Evolutionary conservation across 2,888 invertebrate genomes (phyloP).

Genomic region (Heteromurus nitidus): DNA sequence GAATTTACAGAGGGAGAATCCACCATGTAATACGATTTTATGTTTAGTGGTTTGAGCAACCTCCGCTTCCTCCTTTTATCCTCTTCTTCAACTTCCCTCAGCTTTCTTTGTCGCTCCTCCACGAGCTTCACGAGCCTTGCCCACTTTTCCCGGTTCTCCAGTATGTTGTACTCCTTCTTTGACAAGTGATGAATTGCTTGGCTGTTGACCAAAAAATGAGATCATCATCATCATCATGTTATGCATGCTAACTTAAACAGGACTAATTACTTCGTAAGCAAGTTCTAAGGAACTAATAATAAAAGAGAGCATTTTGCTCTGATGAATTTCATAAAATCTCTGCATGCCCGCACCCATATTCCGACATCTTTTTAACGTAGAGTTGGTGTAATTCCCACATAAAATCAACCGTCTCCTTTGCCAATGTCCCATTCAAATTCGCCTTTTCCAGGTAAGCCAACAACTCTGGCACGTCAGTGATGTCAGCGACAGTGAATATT

Average conservation of each 20-base stretch:
- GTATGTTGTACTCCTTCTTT: slow-evolving; percentile 29
- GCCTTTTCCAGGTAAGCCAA: slow-evolving; percentile 40
- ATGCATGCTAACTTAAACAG: no score
- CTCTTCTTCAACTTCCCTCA: neutral
- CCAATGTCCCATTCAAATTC: slow-evolving; percentile 15
- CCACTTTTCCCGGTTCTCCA: slow-evolving; percentile 50
- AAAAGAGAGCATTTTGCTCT: no score
- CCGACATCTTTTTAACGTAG: slow-evolving; percentile 32
- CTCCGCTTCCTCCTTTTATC: slow-evolving; percentile 17
- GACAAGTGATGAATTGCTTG: slow-evolving; percentile 39
- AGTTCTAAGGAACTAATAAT: no score
- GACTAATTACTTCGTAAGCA: no score
- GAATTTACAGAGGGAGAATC: slow-evolving; percentile 16
- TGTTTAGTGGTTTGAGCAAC: slow-evolving; percentile 17
- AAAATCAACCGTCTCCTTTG: slow-evolving; percentile 6
- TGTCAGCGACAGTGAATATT: slow-evolving; percentile 19
- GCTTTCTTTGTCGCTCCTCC: neutral
- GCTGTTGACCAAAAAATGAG: neutral
- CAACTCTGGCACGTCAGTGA: slow-evolving; percentile 31
- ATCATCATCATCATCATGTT: neutral
- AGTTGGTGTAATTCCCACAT: slow-evolving; percentile 50
- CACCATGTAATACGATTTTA: neutral
- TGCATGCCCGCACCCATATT: slow-evolving; percentile 10
- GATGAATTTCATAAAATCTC: neutral
- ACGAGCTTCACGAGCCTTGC: slow-evolving; percentile 8